Evolutionary conservation across 2,888 invertebrate species (phyloP).

Genomic region (Syrista parreyssii): DNA sequence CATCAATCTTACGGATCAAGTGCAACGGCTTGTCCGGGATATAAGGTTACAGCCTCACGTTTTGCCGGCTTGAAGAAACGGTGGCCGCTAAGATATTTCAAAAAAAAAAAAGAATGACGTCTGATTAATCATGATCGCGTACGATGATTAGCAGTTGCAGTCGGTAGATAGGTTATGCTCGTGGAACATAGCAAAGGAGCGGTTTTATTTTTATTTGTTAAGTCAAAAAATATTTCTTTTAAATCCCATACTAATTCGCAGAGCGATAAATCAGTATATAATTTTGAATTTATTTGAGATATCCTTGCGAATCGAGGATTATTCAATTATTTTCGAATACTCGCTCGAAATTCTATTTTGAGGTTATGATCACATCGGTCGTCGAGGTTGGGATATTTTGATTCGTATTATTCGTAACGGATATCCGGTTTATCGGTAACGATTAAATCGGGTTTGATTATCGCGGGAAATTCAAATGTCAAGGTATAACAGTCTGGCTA

Average conservation of each 20-base stretch:
- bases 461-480: background rate
- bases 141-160: background rate
- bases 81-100: background rate
- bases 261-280: background rate
- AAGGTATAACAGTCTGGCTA: background rate
- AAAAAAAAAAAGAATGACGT: background rate
- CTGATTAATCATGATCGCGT: background rate
- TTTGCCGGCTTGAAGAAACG: background rate
- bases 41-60: background rate
- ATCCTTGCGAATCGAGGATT: background rate
- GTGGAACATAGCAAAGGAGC: background rate
- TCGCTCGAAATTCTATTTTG: background rate
- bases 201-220: background rate
- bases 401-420: background rate
- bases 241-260: background rate
- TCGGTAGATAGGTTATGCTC: background rate
- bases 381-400: background rate
- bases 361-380: background rate
- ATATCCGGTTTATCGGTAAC: background rate
- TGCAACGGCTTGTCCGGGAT: background rate
- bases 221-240: background rate
- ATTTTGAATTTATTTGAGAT: background rate
- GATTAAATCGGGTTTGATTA: background rate
- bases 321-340: background rate
- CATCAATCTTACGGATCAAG: background rate